These are phyloP conservation scores for Yponomeuta sedellus DNA, from an alignment of 2,888 invertebrate genomes.

Conservation along the genomic window DNA sequence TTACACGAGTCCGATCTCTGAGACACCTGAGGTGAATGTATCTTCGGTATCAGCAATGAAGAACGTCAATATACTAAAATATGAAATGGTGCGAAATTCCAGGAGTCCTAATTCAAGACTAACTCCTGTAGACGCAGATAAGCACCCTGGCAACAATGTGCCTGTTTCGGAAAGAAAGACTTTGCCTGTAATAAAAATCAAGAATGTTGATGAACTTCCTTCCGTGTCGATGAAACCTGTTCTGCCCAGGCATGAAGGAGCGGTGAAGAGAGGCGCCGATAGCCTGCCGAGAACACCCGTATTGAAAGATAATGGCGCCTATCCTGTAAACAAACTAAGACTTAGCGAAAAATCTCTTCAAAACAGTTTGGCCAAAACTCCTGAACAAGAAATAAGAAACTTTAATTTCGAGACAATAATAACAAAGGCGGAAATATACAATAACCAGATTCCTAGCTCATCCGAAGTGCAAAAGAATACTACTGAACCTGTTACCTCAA, in stretches of 20 bases:
- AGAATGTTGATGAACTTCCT: conserved; percentile 55
- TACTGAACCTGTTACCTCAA: conserved; percentile 38
- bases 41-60: conserved; percentile 13
- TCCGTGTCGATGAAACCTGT: conserved; percentile 32
- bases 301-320: conserved; percentile 52
- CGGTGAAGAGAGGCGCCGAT: conserved; percentile 52
- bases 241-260: conserved; percentile 42
- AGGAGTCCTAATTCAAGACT: conserved; percentile 43
- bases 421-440: conserved; percentile 71
- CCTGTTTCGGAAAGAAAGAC: conserved; percentile 1
- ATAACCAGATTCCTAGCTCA: conserved; percentile 60
- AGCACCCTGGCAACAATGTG: conserved; percentile 24
- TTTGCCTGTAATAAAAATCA: conserved; percentile 58
- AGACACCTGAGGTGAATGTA: conserved; percentile 33
- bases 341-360: conserved; percentile 39
- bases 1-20: conserved; percentile 28
- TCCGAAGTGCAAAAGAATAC: conserved; percentile 60
- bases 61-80: conserved; percentile 27
- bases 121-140: conserved; percentile 42
- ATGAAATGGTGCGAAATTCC: conserved; percentile 43
- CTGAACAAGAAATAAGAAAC: conserved; percentile 54
- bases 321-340: conserved; percentile 41
- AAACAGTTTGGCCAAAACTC: conserved; percentile 42
- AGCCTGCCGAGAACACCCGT: conserved; percentile 47
- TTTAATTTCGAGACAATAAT: conserved; percentile 72